Evolutionary conservation across 2,113 vertebrate species (phyloP), one percentile per base, ranked within the genome.

Genomic region (Esox niger): DNA sequence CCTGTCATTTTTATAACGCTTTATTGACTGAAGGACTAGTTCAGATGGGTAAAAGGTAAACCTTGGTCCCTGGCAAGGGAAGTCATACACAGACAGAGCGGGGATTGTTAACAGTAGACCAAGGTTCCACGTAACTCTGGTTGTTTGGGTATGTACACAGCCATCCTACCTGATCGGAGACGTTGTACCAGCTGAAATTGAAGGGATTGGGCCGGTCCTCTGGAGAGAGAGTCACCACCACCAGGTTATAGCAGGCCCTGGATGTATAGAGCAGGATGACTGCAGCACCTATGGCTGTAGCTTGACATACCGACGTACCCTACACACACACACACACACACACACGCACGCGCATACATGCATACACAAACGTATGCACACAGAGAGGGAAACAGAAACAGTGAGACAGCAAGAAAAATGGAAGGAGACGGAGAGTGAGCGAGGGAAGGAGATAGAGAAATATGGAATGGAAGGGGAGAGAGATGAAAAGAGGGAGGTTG

Each of bases 241-340:
- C 95, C 79, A 98, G 90, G 88, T 99, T 98, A 77, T 97, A 99
- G 77, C 95, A 97, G 75, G 96, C 96, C 88, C 96, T 94, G 73
- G 96, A 96, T 1, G 94, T 95, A 84, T 95, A 97, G 9, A 99
- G 91, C 25, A 96, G 91, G 76, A 95, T 92, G 0, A 96, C 93
- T 25, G 94, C 82, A 4, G 94, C 94, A 57, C 96, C 94, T 4
- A 96, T 92, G 4, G 93, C 88, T 10, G 95, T 92, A 6, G 95
- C 95, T 88, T 98, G 95, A 84, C 94, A 96, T 78, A 98, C 91
- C 20, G 97, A 97, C 15, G 95, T 95, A 73, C 97, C 97, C 97
- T 99, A 52, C 6, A 6, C 21, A 52, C 20, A 15, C 5, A 52
- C 20, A 11, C 20, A 8, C n/a, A n/a, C n/a, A n/a, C n/a, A n/a